phyloP scores from a whole-genome alignment of 64 coral and sea anemone genomes.

The Montipora sp. region DNA sequence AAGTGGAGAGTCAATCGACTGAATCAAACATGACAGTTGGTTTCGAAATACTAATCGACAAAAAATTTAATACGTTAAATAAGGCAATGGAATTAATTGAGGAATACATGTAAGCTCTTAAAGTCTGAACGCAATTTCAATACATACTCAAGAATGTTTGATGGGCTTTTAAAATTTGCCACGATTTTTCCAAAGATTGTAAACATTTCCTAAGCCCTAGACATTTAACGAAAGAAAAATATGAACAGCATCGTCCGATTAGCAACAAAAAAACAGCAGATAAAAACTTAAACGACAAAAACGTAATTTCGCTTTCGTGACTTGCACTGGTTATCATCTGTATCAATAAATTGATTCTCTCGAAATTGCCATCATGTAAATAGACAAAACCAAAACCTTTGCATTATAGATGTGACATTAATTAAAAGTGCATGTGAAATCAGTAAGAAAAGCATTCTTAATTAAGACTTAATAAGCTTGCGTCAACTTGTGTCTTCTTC shows the following conservation, averaged over 20 bases:
- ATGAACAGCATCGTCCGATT: neutral
- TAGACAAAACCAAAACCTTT: neutral
- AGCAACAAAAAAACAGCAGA: neutral
- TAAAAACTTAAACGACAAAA: neutral
- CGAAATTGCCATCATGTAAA: neutral
- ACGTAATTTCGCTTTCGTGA: neutral
- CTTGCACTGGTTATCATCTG: neutral
- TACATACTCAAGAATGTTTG: no score
- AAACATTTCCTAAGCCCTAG: no score
- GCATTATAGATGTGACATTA: slow-evolving; percentile 4
- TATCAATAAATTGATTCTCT: neutral
- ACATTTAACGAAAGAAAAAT: neutral
- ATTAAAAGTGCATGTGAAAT: neutral
- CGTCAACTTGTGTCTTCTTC: neutral
- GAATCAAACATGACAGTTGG: neutral
- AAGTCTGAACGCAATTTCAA: no score
- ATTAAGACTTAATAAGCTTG: slow-evolving; percentile 18
- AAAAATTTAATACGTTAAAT: no score
- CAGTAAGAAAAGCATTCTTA: neutral
- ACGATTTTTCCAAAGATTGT: no score
- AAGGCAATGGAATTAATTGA: no score
- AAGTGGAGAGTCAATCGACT: neutral
- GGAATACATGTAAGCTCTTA: no score
- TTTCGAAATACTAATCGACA: no score
- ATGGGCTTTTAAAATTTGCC: no score